Evolutionary conservation across 2,888 invertebrate species (phyloP).

Genomic region (Gymnoscelis rufifasciata): DNA sequence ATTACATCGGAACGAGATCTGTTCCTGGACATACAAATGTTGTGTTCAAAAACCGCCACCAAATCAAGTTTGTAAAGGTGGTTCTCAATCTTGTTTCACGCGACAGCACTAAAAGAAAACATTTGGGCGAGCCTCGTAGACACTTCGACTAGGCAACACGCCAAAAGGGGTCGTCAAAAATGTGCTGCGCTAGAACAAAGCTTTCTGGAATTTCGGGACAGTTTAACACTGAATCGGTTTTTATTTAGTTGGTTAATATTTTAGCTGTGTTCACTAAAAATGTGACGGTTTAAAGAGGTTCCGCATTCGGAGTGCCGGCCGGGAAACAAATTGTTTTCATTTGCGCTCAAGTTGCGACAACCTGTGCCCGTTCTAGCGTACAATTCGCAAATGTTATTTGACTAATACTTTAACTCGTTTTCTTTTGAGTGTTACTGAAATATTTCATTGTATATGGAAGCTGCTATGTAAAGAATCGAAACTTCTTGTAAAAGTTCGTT

Average conservation of each 20-base stretch:
- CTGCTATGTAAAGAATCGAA: too few relatives aligned
- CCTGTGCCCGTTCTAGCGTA: conserved; percentile 34
- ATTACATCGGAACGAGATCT: background rate
- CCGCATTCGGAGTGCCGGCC: conserved; percentile 37
- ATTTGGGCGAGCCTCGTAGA: conserved; percentile 28
- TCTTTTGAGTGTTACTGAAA: conserved; percentile 4
- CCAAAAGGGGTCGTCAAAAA: conserved; percentile 40
- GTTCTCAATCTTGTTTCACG: conserved; percentile 30
- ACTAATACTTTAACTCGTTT: conserved; percentile 25
- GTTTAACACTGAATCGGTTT: conserved; percentile 36
- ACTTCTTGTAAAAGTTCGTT: too few relatives aligned
- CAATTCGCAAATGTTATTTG: conserved; percentile 33
- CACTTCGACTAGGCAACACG: conserved; percentile 36
- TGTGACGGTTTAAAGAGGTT: conserved; percentile 42
- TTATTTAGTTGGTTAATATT: conserved; percentile 44
- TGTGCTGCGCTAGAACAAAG: conserved; percentile 34
- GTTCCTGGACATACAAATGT: conserved; percentile 16
- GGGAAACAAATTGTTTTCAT: conserved; percentile 58
- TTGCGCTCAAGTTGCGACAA: conserved; percentile 42
- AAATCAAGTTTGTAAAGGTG: conserved; percentile 28
- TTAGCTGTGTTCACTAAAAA: conserved; percentile 41
- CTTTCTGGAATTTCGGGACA: conserved; percentile 35
- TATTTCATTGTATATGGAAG: too few relatives aligned
- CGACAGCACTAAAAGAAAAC: conserved; percentile 30
- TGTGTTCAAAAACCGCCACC: conserved; percentile 24